Conservation (phyloP, 2,888 invertebrate species). For the Cephus runcator region DNA sequence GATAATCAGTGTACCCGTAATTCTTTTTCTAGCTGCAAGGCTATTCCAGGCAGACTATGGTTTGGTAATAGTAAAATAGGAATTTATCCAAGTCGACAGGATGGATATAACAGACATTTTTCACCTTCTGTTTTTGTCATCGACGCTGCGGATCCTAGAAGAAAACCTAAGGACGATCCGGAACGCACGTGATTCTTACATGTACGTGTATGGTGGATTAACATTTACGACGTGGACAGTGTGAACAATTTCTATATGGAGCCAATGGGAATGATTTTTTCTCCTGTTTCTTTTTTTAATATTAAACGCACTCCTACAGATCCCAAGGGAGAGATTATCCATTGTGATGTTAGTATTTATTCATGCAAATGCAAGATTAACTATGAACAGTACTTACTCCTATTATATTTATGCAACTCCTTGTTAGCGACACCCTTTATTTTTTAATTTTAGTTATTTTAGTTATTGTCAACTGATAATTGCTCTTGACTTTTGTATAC, state of each 20-base stretch:
- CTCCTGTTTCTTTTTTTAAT: not conserved
- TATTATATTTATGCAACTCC: not conserved
- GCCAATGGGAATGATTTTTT: not conserved
- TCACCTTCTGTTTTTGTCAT: slow-evolving; percentile 45
- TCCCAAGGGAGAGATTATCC: not conserved
- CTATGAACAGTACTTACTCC: not conserved
- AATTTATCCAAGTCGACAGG: slow-evolving; percentile 40
- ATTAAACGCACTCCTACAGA: not conserved
- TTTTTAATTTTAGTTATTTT: not conserved
- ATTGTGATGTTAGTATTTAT: not conserved
- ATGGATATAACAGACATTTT: slow-evolving; percentile 31
- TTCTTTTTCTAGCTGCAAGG: not conserved
- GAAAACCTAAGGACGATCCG: slow-evolving; percentile 56
- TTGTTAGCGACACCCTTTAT: not conserved
- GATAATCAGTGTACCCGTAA: not conserved
- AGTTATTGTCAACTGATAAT: not conserved
- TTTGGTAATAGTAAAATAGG: slow-evolving; percentile 27
- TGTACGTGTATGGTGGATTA: not conserved
- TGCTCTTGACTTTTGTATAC: not conserved
- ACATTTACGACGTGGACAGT: not conserved
- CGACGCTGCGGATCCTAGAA: slow-evolving; percentile 49
- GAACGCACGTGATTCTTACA: slow-evolving; percentile 28
- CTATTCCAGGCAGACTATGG: slow-evolving; percentile 23
- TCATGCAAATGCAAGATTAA: not conserved
- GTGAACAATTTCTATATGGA: not conserved